These are phyloP conservation scores for Doris montereyensis DNA, from an alignment of 2,888 invertebrate species.

Conservation along the genomic window DNA sequence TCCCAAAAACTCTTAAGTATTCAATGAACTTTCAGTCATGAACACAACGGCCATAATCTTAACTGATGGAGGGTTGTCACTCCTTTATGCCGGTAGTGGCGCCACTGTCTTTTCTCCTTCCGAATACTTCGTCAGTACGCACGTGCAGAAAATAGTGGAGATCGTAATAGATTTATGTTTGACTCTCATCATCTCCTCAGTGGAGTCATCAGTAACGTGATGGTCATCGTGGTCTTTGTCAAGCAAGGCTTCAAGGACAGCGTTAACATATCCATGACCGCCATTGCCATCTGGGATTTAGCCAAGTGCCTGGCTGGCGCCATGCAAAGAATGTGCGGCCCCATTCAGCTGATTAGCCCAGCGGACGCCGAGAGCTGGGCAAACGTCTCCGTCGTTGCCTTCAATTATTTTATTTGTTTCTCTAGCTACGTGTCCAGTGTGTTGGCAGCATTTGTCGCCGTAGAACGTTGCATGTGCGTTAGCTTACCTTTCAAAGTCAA, in stretches of 20 bases:
- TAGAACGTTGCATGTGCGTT: slow-evolving; percentile 32
- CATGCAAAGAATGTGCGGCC: slow-evolving; percentile 13
- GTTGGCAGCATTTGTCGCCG: slow-evolving; percentile 30
- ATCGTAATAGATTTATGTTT: slow-evolving; percentile 6
- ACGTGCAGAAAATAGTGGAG: neutral
- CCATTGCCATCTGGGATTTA: no score
- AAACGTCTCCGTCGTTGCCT: slow-evolving; percentile 12
- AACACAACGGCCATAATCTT: no score
- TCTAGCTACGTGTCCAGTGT: slow-evolving; percentile 26
- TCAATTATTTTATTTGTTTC: slow-evolving; percentile 17
- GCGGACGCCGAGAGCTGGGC: slow-evolving; percentile 24
- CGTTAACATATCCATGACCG: slow-evolving; percentile 27
- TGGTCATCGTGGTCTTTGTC: slow-evolving; percentile 27
- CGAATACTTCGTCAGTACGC: neutral
- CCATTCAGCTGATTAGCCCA: neutral
- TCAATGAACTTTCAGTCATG: no score
- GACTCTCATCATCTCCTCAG: slow-evolving; percentile 3
- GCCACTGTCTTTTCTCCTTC: no score
- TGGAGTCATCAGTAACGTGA: slow-evolving; percentile 18
- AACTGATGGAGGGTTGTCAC: no score
- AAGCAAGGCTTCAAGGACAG: slow-evolving; percentile 18
- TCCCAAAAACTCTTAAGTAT: no score
- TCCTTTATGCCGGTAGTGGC: no score
- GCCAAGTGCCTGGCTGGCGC: slow-evolving; percentile 12
- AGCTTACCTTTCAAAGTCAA: slow-evolving; percentile 31